Percentiles rank a stretch among this genome's conserved stretches.
phyloP scores from a whole-genome alignment of 2,888 invertebrate species.

The Agapostemon virescens region DNA sequence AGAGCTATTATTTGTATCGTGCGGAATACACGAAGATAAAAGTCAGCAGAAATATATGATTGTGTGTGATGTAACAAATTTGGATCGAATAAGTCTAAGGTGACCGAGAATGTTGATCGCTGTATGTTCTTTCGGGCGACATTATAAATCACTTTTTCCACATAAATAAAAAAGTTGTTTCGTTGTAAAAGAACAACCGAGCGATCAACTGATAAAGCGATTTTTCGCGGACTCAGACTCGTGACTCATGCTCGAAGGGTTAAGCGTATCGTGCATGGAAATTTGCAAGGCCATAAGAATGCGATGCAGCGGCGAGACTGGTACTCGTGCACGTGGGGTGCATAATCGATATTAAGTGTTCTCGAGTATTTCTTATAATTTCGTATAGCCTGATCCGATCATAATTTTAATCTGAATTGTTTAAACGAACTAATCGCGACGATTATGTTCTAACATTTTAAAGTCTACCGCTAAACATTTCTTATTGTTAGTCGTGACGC shows the following conservation, averaged over 20 bases:
- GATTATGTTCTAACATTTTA: too few relatives aligned
- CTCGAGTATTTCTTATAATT: not conserved
- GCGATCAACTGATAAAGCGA: not conserved
- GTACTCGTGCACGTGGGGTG: not conserved
- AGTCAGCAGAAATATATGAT: too few relatives aligned
- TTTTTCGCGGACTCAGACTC: not conserved
- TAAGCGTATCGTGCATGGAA: not conserved
- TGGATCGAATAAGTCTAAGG: too few relatives aligned
- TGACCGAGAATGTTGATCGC: too few relatives aligned
- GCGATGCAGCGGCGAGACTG: not conserved
- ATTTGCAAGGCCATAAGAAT: not conserved
- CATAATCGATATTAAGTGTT: constrained; percentile 2
- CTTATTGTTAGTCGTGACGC: too few relatives aligned
- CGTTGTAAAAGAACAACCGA: not conserved
- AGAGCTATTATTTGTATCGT: too few relatives aligned
- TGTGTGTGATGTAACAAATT: too few relatives aligned
- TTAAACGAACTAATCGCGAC: not conserved
- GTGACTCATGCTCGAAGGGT: constrained; percentile 2
- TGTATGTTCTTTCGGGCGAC: not conserved
- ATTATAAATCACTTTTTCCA: not conserved
- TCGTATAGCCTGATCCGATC: not conserved
- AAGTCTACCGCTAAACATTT: too few relatives aligned
- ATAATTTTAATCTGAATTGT: not conserved
- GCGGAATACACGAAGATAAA: too few relatives aligned
- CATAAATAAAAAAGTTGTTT: not conserved